phyloP scores from a whole-genome alignment of 1,140 invertebrate species.

The Dryas iulia region DNA sequence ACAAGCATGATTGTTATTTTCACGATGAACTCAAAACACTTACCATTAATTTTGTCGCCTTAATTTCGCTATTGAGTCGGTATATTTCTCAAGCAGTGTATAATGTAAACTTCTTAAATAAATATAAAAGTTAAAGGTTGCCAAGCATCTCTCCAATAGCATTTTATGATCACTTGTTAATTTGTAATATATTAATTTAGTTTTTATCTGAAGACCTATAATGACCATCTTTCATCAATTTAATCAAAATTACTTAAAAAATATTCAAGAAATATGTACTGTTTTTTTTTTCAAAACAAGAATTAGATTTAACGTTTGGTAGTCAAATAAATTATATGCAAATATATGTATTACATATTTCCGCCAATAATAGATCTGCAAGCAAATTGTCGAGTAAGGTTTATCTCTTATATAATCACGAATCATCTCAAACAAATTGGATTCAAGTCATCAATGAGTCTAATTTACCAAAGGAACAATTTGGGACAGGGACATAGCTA shows the following conservation, averaged over 20 bases:
- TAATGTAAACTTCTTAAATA: no score
- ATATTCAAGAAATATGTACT: neutral
- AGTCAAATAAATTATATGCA: no score
- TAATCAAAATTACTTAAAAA: neutral
- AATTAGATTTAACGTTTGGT: no score
- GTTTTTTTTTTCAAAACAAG: no score
- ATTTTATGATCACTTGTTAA: no score
- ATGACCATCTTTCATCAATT: neutral
- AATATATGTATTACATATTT: no score
- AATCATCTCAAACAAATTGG: neutral
- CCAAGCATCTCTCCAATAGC: no score
- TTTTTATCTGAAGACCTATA: neutral
- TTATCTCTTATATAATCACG: neutral
- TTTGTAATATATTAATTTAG: no score
- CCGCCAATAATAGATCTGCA: no score
- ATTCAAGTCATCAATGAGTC: constrained; percentile 9
- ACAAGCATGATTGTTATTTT: constrained; percentile 59
- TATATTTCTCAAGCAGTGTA: no score
- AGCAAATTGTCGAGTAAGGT: neutral
- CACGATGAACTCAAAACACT: constrained; percentile 32
- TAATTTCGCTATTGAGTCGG: no score
- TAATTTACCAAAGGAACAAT: constrained; percentile 65
- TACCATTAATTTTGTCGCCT: neutral
- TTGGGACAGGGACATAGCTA: constrained; percentile 58
- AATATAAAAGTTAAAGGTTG: no score